Percentiles rank a stretch among this genome's conserved stretches.
These are phyloP conservation scores for Channa maculata DNA, from an alignment of 2,113 vertebrate species.

Conservation along the genomic window DNA sequence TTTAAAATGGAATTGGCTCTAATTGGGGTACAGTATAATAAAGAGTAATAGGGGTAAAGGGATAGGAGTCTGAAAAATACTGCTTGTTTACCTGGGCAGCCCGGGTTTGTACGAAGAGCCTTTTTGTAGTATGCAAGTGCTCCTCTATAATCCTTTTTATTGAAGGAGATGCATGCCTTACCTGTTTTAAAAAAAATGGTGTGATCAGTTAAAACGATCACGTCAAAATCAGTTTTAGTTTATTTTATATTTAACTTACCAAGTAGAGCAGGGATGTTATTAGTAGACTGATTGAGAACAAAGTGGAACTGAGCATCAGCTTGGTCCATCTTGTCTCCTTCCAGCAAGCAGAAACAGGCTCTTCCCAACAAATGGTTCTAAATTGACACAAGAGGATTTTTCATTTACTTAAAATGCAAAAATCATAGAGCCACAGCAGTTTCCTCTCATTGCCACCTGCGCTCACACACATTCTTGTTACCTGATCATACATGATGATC, in stretches of 20 bases:
- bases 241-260: conserved; percentile 79
- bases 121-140: conserved; percentile 99
- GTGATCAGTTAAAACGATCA: conserved; percentile 15
- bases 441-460: background rate
- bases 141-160: conserved; percentile 99
- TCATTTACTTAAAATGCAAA: conserved; percentile 2
- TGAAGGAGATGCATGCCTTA: conserved; percentile 99
- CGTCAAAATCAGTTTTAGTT: background rate
- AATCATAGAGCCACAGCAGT: background rate
- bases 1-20: background rate
- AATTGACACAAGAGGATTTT: conserved; percentile 43
- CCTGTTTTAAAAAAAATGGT: conserved; percentile 79
- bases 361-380: conserved; percentile 98
- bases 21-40: background rate
- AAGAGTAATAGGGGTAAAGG: background rate
- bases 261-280: conserved; percentile 97
- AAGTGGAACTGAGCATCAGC: conserved; percentile 99
- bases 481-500: conserved; percentile 99
- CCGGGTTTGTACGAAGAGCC: conserved; percentile 96
- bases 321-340: conserved; percentile 99
- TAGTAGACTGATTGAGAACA: conserved; percentile 98
- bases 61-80: background rate
- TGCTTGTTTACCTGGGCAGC: conserved; percentile 90
- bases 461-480: conserved; percentile 67
- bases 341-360: conserved; percentile 98